Percentiles rank a stretch among this genome's conserved stretches.
Evolutionary conservation across 2,113 vertebrate genomes (phyloP).

Genomic region (Eretmochelys imbricata): DNA sequence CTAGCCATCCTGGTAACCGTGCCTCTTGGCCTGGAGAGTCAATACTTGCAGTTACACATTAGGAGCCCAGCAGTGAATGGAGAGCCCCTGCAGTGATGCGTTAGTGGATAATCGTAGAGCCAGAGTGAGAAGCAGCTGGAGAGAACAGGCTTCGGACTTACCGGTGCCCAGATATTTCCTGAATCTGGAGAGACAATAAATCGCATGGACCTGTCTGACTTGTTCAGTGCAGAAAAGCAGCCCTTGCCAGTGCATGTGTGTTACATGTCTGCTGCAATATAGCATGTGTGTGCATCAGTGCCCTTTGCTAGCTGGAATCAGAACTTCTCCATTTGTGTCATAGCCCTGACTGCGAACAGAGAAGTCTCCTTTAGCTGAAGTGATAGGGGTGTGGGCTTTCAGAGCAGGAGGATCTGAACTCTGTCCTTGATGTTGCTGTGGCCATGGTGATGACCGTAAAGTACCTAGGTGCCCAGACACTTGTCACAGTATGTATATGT

Average conservation of each 20-base stretch:
- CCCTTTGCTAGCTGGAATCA: not conserved
- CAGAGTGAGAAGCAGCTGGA: conserved; percentile 48
- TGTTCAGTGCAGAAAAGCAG: conserved; percentile 31
- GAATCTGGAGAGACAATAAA: conserved; percentile 35
- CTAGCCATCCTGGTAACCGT: not conserved
- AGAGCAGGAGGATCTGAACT: not conserved
- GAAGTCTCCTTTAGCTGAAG: not conserved
- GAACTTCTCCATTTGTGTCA: rapidly evolving
- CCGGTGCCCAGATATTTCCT: conserved; percentile 38
- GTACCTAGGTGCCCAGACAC: not conserved
- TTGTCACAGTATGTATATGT: not conserved
- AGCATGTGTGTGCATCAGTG: not conserved
- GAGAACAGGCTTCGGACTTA: conserved; percentile 19
- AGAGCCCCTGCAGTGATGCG: not conserved
- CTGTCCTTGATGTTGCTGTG: not conserved
- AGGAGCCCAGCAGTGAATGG: not conserved
- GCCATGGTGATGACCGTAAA: not conserved
- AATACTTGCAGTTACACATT: conserved; percentile 1
- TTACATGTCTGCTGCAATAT: not conserved
- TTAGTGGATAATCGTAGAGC: conserved; percentile 66
- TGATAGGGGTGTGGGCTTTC: not conserved
- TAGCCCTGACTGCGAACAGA: too few relatives aligned
- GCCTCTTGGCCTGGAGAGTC: not conserved
- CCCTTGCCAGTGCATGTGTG: not conserved
- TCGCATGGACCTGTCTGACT: not conserved